phyloP scores from a whole-genome alignment of 2,797 vertebrate genomes.

The Acomys russatus region DNA sequence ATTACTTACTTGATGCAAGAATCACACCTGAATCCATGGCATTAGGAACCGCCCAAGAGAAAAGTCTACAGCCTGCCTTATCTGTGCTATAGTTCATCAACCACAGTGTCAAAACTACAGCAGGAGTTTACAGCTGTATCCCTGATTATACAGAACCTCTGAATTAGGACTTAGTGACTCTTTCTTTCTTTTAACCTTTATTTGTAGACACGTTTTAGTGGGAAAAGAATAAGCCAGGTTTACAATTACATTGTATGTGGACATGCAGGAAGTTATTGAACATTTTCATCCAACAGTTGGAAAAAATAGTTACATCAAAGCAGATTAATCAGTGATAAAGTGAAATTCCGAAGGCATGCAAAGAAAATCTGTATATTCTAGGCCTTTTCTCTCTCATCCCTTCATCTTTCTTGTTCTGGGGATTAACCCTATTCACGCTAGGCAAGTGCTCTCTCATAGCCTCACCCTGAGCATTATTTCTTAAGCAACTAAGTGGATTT shows the following conservation, averaged over 20 bases:
- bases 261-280: constrained; percentile 8
- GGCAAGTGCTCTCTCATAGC: not conserved
- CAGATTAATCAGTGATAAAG: constrained; percentile 53
- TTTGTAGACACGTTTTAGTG: constrained; percentile 60
- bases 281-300: constrained; percentile 41
- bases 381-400: not conserved
- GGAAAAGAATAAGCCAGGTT: constrained; percentile 66
- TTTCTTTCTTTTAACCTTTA: constrained; percentile 58
- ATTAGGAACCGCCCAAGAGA: not conserved
- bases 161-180: constrained; percentile 43
- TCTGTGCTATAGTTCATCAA: not conserved
- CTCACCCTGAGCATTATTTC: constrained; percentile 1
- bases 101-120: not conserved
- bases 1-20: constrained; percentile 34
- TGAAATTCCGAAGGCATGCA: constrained; percentile 34
- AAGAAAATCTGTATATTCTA: constrained; percentile 28
- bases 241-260: constrained; percentile 10
- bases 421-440: not conserved
- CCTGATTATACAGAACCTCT: constrained; percentile 8
- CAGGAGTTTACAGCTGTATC: not conserved
- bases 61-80: not conserved
- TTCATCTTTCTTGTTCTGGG: not conserved
- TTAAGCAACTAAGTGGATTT: constrained; percentile 51
- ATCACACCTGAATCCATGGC: not conserved
- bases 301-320: constrained; percentile 56